Evolutionary conservation across 1,140 invertebrate genomes (phyloP).

Genomic region (Drosophila burlai): DNA sequence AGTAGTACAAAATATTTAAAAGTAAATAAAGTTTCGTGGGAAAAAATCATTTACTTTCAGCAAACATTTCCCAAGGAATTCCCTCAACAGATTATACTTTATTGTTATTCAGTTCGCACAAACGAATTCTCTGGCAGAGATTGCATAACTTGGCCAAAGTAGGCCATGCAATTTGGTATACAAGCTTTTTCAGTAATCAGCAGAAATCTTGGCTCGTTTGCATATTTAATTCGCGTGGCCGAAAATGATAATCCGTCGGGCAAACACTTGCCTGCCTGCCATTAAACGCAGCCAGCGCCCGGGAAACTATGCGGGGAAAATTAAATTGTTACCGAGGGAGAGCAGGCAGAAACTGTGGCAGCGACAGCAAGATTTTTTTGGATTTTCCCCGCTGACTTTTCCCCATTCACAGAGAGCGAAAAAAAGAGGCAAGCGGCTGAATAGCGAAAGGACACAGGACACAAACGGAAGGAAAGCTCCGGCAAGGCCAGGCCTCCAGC

Average conservation of each 20-base stretch:
- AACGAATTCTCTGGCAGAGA: background rate
- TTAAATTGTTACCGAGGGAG: conserved; percentile 44
- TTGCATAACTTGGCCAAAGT: conserved; percentile 39
- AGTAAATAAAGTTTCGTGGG: background rate
- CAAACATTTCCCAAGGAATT: background rate
- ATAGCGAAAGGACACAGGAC: conserved; percentile 21
- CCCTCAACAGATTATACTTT: no score
- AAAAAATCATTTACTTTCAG: no score
- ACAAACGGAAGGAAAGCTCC: conserved; percentile 40
- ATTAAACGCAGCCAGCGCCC: conserved; percentile 35
- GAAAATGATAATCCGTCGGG: conserved; percentile 35
- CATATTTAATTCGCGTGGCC: conserved; percentile 39
- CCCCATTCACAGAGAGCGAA: conserved; percentile 11
- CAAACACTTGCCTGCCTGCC: conserved; percentile 28
- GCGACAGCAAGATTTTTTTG: conserved; percentile 37
- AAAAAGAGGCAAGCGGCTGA: conserved; percentile 18
- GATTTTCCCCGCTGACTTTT: conserved; percentile 54
- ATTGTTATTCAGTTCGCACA: background rate
- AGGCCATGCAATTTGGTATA: conserved; percentile 28
- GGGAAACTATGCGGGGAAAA: conserved; percentile 46
- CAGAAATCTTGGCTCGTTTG: conserved; percentile 44
- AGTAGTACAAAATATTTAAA: background rate
- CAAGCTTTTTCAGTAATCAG: conserved; percentile 42
- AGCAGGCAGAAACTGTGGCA: conserved; percentile 5
- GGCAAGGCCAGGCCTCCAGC: conserved; percentile 24